A percentile compares a stretch with the other conserved stretches of the same genome.
Evolutionary conservation across 2,797 vertebrate genomes (phyloP).

Genomic region (Alectoris magna): DNA sequence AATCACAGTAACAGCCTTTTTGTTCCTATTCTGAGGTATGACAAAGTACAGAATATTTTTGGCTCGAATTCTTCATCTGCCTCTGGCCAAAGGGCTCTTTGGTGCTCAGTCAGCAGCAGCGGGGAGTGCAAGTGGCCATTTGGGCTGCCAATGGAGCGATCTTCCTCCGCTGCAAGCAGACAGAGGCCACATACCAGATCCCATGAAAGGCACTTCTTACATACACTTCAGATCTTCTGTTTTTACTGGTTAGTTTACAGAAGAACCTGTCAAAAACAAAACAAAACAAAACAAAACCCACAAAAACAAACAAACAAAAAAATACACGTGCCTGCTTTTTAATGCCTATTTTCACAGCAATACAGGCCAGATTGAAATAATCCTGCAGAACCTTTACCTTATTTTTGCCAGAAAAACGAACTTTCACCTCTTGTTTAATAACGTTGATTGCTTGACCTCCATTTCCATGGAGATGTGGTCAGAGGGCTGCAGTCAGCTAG

Average conservation of each 20-base stretch:
- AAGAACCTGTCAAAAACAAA: background rate
- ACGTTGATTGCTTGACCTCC: constrained; percentile 32
- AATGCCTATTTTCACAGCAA: background rate
- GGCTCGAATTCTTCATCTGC: background rate
- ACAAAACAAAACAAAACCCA: background rate
- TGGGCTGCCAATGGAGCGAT: background rate
- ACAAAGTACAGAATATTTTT: background rate
- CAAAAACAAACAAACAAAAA: background rate
- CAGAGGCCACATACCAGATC: background rate
- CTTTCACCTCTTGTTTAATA: background rate
- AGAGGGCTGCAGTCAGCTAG: background rate
- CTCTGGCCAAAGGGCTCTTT: background rate
- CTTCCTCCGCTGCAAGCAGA: constrained; percentile 1
- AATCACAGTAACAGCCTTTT: constrained; percentile 11
- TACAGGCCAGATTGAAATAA: background rate
- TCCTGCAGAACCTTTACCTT: background rate
- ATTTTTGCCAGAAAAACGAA: constrained; percentile 30
- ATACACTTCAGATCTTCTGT: background rate
- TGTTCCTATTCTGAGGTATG: background rate
- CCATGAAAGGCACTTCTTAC: background rate
- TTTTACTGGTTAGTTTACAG: background rate
- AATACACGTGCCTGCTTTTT: background rate
- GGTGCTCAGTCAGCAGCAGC: background rate
- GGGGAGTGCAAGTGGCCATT: background rate
- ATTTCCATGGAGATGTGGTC: constrained; percentile 44